Base-by-base conservation (phyloP, 1,140 invertebrate genomes). In the Platyscapa corneri region DNA sequence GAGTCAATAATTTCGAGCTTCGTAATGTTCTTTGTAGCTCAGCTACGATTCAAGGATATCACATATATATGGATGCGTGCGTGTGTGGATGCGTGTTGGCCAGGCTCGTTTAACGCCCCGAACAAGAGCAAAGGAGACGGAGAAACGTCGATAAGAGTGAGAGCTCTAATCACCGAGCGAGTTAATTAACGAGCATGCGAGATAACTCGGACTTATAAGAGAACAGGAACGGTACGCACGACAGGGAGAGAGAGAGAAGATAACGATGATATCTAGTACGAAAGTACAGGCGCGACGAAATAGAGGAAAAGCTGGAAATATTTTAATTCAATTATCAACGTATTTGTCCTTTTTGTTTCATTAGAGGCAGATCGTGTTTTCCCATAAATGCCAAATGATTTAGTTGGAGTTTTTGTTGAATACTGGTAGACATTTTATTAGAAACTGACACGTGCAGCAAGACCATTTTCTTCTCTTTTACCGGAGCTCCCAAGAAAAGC, bases 121-220 rank as follows among this genome's bases (percentile, higher is more conserved):
- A 72, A 16, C 10, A 30, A 70, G 5, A 46, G 39, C 42, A 39
- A 49, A 1, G 53, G 53, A 60, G 65, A 53, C 30, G 37, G 18
- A n/a, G 81, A 60, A 20, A 56, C 0, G 53, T 42, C 67, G 80
- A 82, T 72, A 82, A 82, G 32, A 67, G n/a, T 46, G 10, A 32
- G 65, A 20, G 53, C 49, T 60, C 81, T 74, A 75, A 75, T 82
- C 70, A 75, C 34, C 60, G 27, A 72, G 34, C 67, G 42, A 75
- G 67, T 85, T 85, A 85, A 85, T 85, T 85, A 80, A 80, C 76
- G 76, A 34, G 49, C 53, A 30, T 30, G 67, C 65, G 49, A 39
- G n/a, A 74, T 67, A 46, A 56, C 64, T 77, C 64, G 27, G 8
- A 32, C 1, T 23, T 49, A 34, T 39, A 7, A 8, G 20, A 42